phyloP scores from a whole-genome alignment of 2,888 invertebrate species.

The Lasioglossum morio region DNA sequence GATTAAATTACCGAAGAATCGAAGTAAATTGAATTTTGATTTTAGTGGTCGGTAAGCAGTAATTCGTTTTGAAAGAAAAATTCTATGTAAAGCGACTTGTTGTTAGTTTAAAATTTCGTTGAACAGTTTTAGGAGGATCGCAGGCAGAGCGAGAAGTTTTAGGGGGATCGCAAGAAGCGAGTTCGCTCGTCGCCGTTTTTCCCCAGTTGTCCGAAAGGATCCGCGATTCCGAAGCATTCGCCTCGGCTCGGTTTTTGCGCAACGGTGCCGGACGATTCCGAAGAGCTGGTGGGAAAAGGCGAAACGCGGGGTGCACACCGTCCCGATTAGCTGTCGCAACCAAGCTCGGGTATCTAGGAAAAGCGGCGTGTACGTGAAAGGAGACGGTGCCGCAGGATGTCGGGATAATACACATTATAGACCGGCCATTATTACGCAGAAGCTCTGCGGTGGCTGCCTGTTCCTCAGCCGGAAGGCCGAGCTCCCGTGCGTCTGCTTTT shows the following conservation, averaged over 20 bases:
- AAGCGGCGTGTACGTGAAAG: conserved; percentile 69
- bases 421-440: conserved; percentile 68
- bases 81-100: too few relatives aligned
- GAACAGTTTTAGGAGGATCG: neutral
- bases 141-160: neutral
- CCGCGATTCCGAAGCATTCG: conserved; percentile 12
- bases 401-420: conserved; percentile 79
- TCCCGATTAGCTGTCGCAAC: conserved; percentile 66
- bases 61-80: too few relatives aligned
- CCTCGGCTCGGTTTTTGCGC: conserved; percentile 28
- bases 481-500: conserved; percentile 78
- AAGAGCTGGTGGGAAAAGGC: conserved; percentile 35
- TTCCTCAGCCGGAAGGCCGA: conserved; percentile 70
- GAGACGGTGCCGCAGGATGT: conserved; percentile 75
- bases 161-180: neutral
- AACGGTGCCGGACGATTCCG: conserved; percentile 15
- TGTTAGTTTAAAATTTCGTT: neutral
- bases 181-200: neutral
- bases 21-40: too few relatives aligned
- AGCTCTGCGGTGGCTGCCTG: conserved; percentile 34
- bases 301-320: conserved; percentile 35
- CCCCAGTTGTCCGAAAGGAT: neutral
- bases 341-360: conserved; percentile 47
- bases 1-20: too few relatives aligned
- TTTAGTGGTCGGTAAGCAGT: too few relatives aligned